These are phyloP conservation scores for Hapalemur alaotrensis DNA, from an alignment of 2,797 vertebrate genomes.

Conservation along the genomic window DNA sequence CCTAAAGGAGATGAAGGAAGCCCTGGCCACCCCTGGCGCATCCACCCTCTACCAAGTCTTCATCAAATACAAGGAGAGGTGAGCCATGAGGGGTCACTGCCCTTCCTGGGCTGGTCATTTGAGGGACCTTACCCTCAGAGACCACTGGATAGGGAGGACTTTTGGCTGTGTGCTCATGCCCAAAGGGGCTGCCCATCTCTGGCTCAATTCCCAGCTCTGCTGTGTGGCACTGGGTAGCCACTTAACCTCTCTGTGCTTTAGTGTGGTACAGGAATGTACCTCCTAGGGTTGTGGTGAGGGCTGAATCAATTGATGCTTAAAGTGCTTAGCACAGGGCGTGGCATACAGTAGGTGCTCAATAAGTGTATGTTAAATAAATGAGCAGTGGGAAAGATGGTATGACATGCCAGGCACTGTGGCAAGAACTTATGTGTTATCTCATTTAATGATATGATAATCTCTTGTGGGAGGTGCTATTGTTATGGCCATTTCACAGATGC, in stretches of 20 bases:
- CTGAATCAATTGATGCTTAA: not conserved
- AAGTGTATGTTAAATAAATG: not conserved
- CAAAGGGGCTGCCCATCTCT: not conserved
- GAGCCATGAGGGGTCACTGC: not conserved
- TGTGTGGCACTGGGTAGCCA: not conserved
- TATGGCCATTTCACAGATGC: not conserved
- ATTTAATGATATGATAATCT: not conserved
- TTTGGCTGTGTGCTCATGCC: not conserved
- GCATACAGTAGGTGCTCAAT: not conserved
- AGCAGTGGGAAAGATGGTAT: not conserved
- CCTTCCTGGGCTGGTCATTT: not conserved
- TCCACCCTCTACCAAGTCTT: conserved; percentile 91
- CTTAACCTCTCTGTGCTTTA: not conserved
- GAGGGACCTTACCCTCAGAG: not conserved
- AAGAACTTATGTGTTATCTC: not conserved
- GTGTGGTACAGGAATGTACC: not conserved
- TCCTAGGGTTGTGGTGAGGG: not conserved
- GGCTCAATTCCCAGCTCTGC: not conserved
- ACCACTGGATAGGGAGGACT: not conserved
- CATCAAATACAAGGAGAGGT: conserved; percentile 93
- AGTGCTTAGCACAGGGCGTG: not conserved
- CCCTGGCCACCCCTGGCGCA: conserved; percentile 80
- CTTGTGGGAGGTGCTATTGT: not conserved
- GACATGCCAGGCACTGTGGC: not conserved
- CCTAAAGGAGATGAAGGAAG: conserved; percentile 87